Evolutionary conservation across 2,888 invertebrate genomes (phyloP).

Genomic region (Napeogenes inachia): DNA sequence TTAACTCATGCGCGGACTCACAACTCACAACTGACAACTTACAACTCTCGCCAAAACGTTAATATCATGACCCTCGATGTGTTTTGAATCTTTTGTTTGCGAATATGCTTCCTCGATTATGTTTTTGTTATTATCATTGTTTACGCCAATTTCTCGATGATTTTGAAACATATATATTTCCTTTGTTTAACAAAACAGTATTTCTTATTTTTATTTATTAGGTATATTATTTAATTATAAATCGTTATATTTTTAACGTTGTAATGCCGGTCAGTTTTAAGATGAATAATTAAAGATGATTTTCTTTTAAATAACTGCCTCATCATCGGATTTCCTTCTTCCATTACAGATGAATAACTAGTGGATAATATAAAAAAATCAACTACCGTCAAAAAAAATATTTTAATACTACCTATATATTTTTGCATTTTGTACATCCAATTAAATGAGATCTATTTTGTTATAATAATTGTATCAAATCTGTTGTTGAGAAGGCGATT

Average conservation of each 20-base stretch:
- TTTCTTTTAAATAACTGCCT: too few relatives aligned
- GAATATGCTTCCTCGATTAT: slow-evolving; percentile 48
- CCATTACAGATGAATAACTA: too few relatives aligned
- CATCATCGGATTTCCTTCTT: too few relatives aligned
- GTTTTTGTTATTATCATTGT: slow-evolving; percentile 41
- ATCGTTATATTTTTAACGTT: too few relatives aligned
- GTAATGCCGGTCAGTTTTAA: too few relatives aligned
- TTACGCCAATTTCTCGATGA: slow-evolving; percentile 27
- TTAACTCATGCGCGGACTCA: slow-evolving; percentile 52
- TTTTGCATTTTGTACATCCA: too few relatives aligned
- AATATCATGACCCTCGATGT: slow-evolving; percentile 31
- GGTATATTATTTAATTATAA: neutral
- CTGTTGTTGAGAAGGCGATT: slow-evolving; percentile 56
- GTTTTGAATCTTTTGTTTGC: slow-evolving; percentile 56
- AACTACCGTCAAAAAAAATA: too few relatives aligned
- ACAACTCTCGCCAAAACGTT: slow-evolving; percentile 54
- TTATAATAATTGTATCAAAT: slow-evolving; percentile 2
- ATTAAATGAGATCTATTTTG: too few relatives aligned
- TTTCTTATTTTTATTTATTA: neutral
- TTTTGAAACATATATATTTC: slow-evolving; percentile 8
- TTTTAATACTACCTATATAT: too few relatives aligned
- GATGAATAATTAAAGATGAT: too few relatives aligned
- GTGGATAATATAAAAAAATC: too few relatives aligned
- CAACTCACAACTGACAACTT: slow-evolving; percentile 8
- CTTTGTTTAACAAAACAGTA: slow-evolving; percentile 7